These are phyloP conservation scores for Enteromius mattozi DNA, from an alignment of 2,797 vertebrate species.

Conservation along the genomic window DNA sequence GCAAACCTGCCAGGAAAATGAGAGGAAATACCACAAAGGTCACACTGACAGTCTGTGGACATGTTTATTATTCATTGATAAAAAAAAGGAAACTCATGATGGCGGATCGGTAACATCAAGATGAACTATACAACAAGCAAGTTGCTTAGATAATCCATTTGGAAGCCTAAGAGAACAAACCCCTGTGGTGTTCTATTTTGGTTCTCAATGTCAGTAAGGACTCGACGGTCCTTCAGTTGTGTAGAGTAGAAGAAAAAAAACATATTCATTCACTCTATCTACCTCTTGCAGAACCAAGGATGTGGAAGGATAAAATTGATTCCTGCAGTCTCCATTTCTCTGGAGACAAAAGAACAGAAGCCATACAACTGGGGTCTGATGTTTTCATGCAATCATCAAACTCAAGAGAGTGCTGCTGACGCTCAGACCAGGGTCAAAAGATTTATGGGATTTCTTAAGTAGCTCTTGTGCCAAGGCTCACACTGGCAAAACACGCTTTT, in stretches of 20 bases:
- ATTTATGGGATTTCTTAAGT: constrained; percentile 31
- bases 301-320: constrained; percentile 12
- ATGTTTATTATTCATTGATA: not conserved
- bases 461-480: constrained; percentile 19
- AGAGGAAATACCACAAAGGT: not conserved
- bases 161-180: not conserved
- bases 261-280: constrained; percentile 10
- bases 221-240: not conserved
- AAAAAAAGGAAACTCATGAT: not conserved
- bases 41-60: not conserved
- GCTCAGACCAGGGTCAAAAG: constrained; percentile 41
- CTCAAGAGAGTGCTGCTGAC: constrained; percentile 16
- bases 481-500: constrained; percentile 24
- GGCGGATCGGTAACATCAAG: not conserved
- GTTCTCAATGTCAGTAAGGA: constrained; percentile 7
- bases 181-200: not conserved
- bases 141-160: constrained; percentile 7
- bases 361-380: constrained; percentile 34
- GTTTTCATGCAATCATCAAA: constrained; percentile 47
- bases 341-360: constrained; percentile 46
- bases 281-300: constrained; percentile 25
- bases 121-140: not conserved
- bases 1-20: not conserved
- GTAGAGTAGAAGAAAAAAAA: not conserved
- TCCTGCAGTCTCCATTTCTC: constrained; percentile 19